Evolutionary conservation across 1,140 invertebrate species (phyloP), one percentile per base, ranked within the genome.

Genomic region (Microplitis mediator): DNA sequence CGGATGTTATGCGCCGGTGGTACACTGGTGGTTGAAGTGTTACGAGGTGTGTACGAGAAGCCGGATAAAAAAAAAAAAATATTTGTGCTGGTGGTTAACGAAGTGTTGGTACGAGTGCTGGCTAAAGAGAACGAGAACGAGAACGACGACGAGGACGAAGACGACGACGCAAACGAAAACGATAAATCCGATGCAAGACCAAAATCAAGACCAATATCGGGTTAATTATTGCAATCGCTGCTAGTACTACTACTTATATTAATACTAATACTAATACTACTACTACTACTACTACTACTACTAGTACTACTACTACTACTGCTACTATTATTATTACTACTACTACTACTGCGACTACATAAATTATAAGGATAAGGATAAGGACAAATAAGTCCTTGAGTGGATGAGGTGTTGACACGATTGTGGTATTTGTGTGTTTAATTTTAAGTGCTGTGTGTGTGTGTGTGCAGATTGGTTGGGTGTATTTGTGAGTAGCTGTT

Each of bases 1-100:
- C 71, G 71, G 78, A 81, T 81, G 77, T 82, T 79, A 80, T 82
- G 77, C 74, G 76, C 74, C 75, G 74, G 77, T 81, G 80, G 77
- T 79, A 81, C 80, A 79, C 78, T 79, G 80, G 79, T 79, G 81
- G 81, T 80, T 80, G 75, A 80, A 71, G 72, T 72, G 67, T 58
- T 58, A 73, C 32, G 56, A 66, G 64, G 58, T 51, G 64, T 45
- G 62, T 69, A 64, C 45, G 70, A 72, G 45, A 52, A 74, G 45
- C 52, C 16, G 39, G 54, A 66, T 64, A 72, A 78, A 54, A 72
- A 80, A 60, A 69, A 78, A 72, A 73, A 76, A 62, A 64, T 75
- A 71, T 69, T 76, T 63, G 75, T 72, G 58, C 73, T 64, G 51
- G 16, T 66, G 52, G 63, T 72, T 45, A 72, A 58, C 62, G 36